Percentiles rank a stretch among this genome's conserved stretches.
These are phyloP conservation scores for Cyprinodon variegatus DNA, from an alignment of 2,113 vertebrate genomes.

Conservation along the genomic window DNA sequence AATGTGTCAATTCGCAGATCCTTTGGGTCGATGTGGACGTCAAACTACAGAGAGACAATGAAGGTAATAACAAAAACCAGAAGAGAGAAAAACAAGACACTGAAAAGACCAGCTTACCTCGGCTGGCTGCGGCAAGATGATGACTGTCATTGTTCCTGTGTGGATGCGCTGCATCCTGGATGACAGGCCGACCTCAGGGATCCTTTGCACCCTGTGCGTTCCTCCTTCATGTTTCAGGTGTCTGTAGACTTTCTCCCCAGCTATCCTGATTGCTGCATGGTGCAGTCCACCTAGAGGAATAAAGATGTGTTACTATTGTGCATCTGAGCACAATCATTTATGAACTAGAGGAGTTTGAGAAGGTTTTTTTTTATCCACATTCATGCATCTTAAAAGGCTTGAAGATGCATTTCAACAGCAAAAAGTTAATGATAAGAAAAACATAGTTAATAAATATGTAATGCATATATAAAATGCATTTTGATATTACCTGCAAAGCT, in stretches of 20 bases:
- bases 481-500: no score
- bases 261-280: slow-evolving; percentile 89
- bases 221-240: slow-evolving; percentile 92
- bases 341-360: neutral
- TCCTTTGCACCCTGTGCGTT: slow-evolving; percentile 92
- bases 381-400: no score
- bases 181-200: slow-evolving; percentile 91
- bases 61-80: neutral
- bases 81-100: neutral
- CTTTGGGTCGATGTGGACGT: slow-evolving; percentile 85
- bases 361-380: no score
- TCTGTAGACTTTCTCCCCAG: slow-evolving; percentile 85
- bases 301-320: neutral
- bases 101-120: slow-evolving; percentile 78
- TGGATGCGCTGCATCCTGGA: slow-evolving; percentile 97
- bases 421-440: no score
- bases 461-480: no score
- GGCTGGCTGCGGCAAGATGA: slow-evolving; percentile 88
- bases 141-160: slow-evolving; percentile 93
- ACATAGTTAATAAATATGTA: no score
- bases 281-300: slow-evolving; percentile 87
- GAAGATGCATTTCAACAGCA: no score
- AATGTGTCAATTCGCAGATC: slow-evolving; percentile 93
- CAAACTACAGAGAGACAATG: slow-evolving; percentile 74
- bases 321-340: neutral